Conservation (phyloP, 2,113 vertebrate genomes). For the Oreocharis arfaki region DNA sequence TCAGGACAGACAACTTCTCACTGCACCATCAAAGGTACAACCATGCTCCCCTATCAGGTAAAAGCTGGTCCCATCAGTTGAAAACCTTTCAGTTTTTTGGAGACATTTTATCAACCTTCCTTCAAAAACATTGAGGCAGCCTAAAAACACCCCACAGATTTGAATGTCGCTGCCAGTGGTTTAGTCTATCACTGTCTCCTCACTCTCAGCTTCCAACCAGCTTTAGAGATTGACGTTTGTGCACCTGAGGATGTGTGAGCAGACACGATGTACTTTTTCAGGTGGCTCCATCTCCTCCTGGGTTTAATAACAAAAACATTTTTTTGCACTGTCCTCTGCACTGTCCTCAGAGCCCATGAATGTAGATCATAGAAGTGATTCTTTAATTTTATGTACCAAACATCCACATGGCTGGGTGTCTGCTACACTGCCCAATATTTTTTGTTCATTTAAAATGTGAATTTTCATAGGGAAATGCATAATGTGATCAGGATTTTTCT, state of each 20-base stretch:
- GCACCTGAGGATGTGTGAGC: neutral
- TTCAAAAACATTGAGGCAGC: neutral
- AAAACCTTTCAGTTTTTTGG: neutral
- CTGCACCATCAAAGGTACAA: neutral
- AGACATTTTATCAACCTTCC: neutral
- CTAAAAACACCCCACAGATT: neutral
- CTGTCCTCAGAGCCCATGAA: neutral
- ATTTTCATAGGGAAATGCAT: neutral
- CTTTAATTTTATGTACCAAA: neutral
- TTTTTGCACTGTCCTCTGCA: neutral
- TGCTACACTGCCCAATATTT: neutral
- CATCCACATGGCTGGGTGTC: neutral
- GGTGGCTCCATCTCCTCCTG: neutral
- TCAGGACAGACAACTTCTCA: neutral
- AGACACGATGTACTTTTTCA: neutral
- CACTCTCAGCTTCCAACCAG: neutral
- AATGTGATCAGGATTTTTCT: neutral
- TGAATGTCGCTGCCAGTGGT: neutral
- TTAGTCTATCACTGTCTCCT: neutral
- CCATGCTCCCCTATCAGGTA: neutral
- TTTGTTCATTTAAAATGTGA: neutral
- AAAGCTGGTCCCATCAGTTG: neutral
- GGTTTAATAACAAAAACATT: neutral
- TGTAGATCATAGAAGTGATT: neutral
- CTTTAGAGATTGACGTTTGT: neutral